Base-by-base conservation (phyloP, 2,888 invertebrate species). In the Spisula solida region DNA sequence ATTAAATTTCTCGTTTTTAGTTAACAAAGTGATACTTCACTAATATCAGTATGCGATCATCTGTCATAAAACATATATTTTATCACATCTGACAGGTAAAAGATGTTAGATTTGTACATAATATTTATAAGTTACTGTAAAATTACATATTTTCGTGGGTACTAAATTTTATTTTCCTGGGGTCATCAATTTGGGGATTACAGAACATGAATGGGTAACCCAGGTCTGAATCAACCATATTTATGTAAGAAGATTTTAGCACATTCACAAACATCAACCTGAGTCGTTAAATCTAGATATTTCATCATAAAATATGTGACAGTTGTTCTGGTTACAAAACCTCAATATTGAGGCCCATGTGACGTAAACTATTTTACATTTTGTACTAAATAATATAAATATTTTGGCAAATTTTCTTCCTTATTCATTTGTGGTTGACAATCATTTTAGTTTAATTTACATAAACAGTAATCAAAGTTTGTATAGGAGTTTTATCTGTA, bases 11-110 rank as follows among this genome's bases (percentile, higher is more conserved):
- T 75, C 75, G 31, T 75, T 31, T 75, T 75, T 41, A 41, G 2
- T 41, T 34, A 34, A 34, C 34, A 25, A 75, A 75, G 34, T 75
- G 75, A 75, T 75, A 75, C 75, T 75, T 75, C 75, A 75, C 31
- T 16, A 75, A 12, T 31, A 75, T 75, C 75, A 75, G 34, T 34
- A n/a, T n/a, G 10, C 8, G n/a, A 25, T 12, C 25, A 66, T 66
- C 60, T 25, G 5, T 12, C 60, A 66, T 66, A 66, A 66, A 66
- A 25, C 25, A 66, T 66, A 66, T 41, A 66, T 66, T 25, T 66
- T 66, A 25, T 66, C 60, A 25, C 25, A 66, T 20, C 10, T 66
- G 60, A 8, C 8, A 5, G 60, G 51, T 51, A 66, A 25, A 66
- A 66, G 25, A 66, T 66, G 60, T 5, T 66, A 25, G 10, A 14